Evolutionary conservation across 2,113 vertebrate genomes (phyloP).

Genomic region (Pyxicephalus adspersus): DNA sequence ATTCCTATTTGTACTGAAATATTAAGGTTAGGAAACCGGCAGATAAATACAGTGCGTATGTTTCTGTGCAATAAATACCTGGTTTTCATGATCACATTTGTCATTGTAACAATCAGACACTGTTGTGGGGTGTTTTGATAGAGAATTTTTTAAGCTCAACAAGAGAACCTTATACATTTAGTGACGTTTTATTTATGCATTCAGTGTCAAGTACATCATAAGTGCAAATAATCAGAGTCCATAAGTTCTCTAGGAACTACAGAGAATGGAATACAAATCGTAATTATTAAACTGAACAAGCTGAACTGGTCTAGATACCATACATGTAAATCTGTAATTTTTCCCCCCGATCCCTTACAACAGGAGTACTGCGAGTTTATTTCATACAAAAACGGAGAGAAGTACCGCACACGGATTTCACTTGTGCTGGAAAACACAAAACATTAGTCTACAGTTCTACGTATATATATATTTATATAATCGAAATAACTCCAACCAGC

Average conservation of each 20-base stretch:
- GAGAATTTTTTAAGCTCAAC: conserved; percentile 39
- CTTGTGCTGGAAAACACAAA: conserved; percentile 90
- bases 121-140: conserved; percentile 10
- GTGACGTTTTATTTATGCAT: conserved; percentile 98
- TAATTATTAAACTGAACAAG: conserved; percentile 94
- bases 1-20: conserved; percentile 46
- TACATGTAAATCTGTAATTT: conserved; percentile 82
- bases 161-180: conserved; percentile 80
- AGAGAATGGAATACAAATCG: conserved; percentile 95
- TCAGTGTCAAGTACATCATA: conserved; percentile 95
- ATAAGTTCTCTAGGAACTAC: conserved; percentile 90
- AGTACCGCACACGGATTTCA: conserved; percentile 84
- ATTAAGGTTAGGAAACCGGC: conserved; percentile 27
- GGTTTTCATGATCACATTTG: not conserved
- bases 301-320: conserved; percentile 87
- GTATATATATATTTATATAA: conserved; percentile 85
- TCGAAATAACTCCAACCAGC: conserved; percentile 88
- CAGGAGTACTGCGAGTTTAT: conserved; percentile 83
- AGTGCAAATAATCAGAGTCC: conserved; percentile 98
- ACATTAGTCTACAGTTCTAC: conserved; percentile 80
- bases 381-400: conserved; percentile 93
- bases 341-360: conserved; percentile 81
- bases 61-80: conserved; percentile 27
- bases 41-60: conserved; percentile 32
- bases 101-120: no score